These are phyloP conservation scores for Trematomus bernacchii DNA, from an alignment of 2,797 vertebrate species.

Conservation along the genomic window DNA sequence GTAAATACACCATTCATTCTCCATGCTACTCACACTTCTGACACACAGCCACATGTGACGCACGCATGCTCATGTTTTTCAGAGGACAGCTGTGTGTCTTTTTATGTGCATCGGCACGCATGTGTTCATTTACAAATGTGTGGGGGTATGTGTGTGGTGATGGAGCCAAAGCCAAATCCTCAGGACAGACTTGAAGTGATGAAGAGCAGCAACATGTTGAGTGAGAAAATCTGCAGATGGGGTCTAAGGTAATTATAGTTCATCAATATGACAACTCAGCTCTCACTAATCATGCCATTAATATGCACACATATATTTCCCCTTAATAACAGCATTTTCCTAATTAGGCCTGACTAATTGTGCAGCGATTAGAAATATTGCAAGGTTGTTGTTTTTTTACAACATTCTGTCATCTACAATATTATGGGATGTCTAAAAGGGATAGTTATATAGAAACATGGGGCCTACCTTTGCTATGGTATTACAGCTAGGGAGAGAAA, in stretches of 20 bases:
- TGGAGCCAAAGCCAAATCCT: conserved; percentile 5
- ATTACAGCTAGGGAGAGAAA: not conserved
- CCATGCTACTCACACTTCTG: not conserved
- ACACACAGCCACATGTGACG: not conserved
- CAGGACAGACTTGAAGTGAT: conserved; percentile 42
- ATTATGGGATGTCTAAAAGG: not conserved
- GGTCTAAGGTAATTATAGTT: conserved; percentile 61
- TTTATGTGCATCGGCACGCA: not conserved
- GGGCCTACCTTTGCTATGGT: not conserved
- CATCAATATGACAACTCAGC: conserved; percentile 56
- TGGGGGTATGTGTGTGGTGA: not conserved
- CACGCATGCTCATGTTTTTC: not conserved
- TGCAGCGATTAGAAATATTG: conserved; percentile 15
- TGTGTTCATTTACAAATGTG: conserved; percentile 28
- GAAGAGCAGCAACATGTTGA: conserved; percentile 44
- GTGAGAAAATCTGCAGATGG: conserved; percentile 65
- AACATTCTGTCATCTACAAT: not conserved
- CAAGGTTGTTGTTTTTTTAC: not conserved
- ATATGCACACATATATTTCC: conserved; percentile 32
- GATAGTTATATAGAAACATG: not conserved
- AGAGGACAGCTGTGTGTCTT: conserved; percentile 16
- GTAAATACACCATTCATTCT: not conserved
- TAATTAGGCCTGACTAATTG: conserved; percentile 53
- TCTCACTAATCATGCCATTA: conserved; percentile 41
- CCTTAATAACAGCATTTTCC: conserved; percentile 42